These are phyloP conservation scores for Semnornis frantzii DNA, from an alignment of 2,113 vertebrate species.

Conservation along the genomic window DNA sequence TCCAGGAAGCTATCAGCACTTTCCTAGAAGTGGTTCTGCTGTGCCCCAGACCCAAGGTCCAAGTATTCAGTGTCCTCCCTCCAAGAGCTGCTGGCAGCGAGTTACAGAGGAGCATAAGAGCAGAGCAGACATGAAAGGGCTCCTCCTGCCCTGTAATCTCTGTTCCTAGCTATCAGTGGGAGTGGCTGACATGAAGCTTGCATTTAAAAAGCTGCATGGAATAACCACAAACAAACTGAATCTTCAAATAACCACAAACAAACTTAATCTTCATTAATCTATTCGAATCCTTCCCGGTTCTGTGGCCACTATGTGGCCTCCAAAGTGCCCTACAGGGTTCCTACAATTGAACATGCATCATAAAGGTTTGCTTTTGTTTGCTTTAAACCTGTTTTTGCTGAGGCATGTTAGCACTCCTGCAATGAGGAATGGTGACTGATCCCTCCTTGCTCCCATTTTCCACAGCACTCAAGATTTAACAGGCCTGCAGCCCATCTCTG, in stretches of 20 bases:
- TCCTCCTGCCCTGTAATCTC: slow-evolving; percentile 9
- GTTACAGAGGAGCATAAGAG: neutral
- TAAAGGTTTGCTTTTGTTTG: slow-evolving; percentile 24
- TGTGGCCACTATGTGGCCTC: neutral
- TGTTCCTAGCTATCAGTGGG: slow-evolving; percentile 9
- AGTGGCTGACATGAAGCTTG: neutral
- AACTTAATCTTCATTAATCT: slow-evolving; percentile 37
- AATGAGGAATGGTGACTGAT: neutral
- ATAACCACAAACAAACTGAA: neutral
- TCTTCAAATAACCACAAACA: neutral
- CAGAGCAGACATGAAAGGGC: neutral
- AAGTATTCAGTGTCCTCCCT: neutral
- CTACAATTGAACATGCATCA: neutral
- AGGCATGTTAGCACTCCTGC: neutral
- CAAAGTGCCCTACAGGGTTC: neutral
- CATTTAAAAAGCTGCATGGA: neutral
- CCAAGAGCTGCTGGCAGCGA: neutral
- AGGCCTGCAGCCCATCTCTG: neutral
- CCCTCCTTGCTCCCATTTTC: neutral
- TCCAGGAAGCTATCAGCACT: slow-evolving; percentile 35
- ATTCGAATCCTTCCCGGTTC: neutral
- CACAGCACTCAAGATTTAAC: neutral
- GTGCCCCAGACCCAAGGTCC: neutral
- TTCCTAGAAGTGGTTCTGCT: neutral
- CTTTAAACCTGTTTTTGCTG: neutral